Conservation (phyloP, 2,888 invertebrate genomes). For the Thereva nobilitata region DNA sequence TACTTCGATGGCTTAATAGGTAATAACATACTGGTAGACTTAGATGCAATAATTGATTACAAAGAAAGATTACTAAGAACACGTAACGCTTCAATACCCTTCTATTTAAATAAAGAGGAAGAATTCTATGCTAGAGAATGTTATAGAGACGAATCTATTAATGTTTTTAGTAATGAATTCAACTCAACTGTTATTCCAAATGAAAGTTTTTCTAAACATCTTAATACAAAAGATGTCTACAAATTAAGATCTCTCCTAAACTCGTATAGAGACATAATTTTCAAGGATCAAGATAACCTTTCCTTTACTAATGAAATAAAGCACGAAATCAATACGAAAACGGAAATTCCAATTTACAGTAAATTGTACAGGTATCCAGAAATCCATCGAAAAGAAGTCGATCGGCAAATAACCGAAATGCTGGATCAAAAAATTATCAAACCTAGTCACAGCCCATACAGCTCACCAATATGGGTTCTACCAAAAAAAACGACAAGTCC, state of each 20-base stretch:
- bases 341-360: conserved; percentile 33
- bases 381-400: conserved; percentile 38
- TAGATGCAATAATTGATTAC: conserved; percentile 2
- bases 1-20: conserved; percentile 32
- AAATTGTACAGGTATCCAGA: conserved; percentile 39
- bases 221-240: not conserved
- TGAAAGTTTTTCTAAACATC: not conserved
- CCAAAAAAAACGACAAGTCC: conserved; percentile 41
- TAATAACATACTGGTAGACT: conserved; percentile 20
- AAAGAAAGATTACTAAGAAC: not conserved
- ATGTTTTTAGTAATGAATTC: not conserved
- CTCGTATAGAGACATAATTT: conserved; percentile 9
- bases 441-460: conserved; percentile 44
- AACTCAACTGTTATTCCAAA: not conserved
- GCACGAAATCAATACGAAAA: conserved; percentile 30
- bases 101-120: conserved; percentile 10
- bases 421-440: conserved; percentile 43
- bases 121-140: not conserved
- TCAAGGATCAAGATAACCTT: conserved; percentile 15
- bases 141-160: not conserved
- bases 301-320: conserved; percentile 16
- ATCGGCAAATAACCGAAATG: conserved; percentile 40
- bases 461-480: conserved; percentile 44
- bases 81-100: not conserved
- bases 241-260: not conserved